phyloP scores from a whole-genome alignment of 37 sponge, comb jelly and placozoan species.

The Bolinopsis microptera region DNA sequence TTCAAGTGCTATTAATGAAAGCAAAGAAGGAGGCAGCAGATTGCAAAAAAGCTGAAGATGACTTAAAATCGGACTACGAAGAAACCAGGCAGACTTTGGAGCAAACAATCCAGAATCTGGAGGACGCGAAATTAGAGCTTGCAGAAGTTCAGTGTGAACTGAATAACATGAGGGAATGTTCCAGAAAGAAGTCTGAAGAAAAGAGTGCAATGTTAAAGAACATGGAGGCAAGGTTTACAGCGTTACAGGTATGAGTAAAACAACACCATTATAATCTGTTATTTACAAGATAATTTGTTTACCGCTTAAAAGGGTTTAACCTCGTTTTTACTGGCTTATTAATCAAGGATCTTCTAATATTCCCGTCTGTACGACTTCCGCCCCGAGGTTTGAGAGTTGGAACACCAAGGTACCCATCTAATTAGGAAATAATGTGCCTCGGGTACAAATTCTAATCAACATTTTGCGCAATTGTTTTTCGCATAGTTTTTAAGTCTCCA shows the following conservation, averaged over 20 bases:
- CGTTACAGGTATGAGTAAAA: not conserved
- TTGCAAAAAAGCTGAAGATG: not conserved
- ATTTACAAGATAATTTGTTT: not conserved
- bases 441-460: no score
- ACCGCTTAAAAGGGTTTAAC: not conserved
- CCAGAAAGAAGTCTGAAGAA: not conserved
- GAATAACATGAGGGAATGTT: not conserved
- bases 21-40: conserved; percentile 44
- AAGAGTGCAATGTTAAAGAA: conserved; percentile 32
- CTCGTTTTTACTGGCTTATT: no score
- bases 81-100: not conserved
- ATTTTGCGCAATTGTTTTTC: no score
- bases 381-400: no score
- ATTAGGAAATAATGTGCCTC: no score
- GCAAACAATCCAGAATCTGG: not conserved
- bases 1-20: conserved; percentile 25
- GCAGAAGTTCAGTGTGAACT: not conserved
- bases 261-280: not conserved
- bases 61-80: not conserved
- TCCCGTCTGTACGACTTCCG: no score
- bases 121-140: not conserved
- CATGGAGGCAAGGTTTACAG: not conserved
- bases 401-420: no score
- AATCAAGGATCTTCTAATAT: no score
- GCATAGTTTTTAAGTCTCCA: no score